phyloP scores from a whole-genome alignment of 2,888 invertebrate genomes.

The Calliopum simillimum region DNA sequence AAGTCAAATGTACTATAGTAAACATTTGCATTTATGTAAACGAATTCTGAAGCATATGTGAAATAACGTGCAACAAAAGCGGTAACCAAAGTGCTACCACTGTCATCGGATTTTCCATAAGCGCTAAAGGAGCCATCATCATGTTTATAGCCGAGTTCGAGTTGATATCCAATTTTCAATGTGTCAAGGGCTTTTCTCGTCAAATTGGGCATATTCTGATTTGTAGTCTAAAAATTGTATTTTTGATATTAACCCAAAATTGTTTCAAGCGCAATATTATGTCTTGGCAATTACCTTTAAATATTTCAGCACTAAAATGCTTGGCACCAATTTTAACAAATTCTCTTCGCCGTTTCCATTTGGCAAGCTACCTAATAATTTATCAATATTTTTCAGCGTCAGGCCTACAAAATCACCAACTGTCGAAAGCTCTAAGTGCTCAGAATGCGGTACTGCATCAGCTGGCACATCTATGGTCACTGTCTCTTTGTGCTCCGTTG shows the following conservation, averaged over 20 bases:
- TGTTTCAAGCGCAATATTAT: neutral
- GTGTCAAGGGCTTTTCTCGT: neutral
- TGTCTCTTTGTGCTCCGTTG: no score
- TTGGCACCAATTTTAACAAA: slow-evolving; percentile 76
- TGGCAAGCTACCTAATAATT: slow-evolving; percentile 72
- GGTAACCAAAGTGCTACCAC: slow-evolving; percentile 83
- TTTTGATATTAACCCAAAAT: no score
- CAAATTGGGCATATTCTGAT: no score
- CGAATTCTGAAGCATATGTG: slow-evolving; percentile 77
- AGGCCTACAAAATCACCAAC: slow-evolving; percentile 71
- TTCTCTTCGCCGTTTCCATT: slow-evolving; percentile 79
- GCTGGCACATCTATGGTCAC: slow-evolving; percentile 68
- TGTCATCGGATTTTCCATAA: slow-evolving; percentile 84
- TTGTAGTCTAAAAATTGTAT: neutral
- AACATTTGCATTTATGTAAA: slow-evolving; percentile 77
- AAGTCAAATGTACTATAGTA: slow-evolving; percentile 76
- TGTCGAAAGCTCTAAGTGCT: slow-evolving; percentile 69
- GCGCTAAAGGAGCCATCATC: slow-evolving; percentile 82
- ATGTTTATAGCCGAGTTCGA: slow-evolving; percentile 78
- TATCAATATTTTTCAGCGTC: slow-evolving; percentile 68
- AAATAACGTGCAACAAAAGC: slow-evolving; percentile 87
- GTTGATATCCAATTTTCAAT: slow-evolving; percentile 84
- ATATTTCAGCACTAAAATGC: slow-evolving; percentile 74
- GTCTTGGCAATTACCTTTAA: slow-evolving; percentile 69
- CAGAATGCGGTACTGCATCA: slow-evolving; percentile 71